Base-by-base conservation (phyloP, 1,140 invertebrate species). In the Contarinia nasturtii region DNA sequence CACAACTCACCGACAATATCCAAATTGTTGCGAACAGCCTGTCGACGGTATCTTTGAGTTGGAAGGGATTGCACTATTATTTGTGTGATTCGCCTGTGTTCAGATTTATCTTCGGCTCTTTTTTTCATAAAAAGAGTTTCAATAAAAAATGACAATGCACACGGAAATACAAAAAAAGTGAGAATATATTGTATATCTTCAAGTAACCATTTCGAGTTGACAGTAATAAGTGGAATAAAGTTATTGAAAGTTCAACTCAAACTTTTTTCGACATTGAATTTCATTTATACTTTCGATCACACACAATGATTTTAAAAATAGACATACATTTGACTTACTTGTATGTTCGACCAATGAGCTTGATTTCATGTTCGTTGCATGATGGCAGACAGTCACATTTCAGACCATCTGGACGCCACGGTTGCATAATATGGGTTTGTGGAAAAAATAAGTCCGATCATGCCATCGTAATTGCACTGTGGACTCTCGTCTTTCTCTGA, bases 351-450 rank as follows among this genome's bases (percentile, higher is more conserved):
- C 44, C 43, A 40, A 70, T 48, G 0, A 62, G 46, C 19, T 52
- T 50, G 5, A 69, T 48, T 49, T 73, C 70, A 33, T 64, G 60
- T 55, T 74, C 71, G 0, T 60, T 67, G 48, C 72, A 74, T 45
- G 70, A 71, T 0, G 71, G 68, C 36, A 44, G 27, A 15, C 43
- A 44, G 14, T 55, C 46, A 43, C 67, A 69, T 7, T 56, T 55
- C 3, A 68, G 46, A 12, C 66, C 66, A 66, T 68, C 33, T 61
- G 52, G 0, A 66, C 64, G 0, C 57, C 55, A 21, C 66, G 49
- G 51, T 55, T 56, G 37, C 4, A 21, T 46, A 19, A 49, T 44
- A n/a, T 7, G 46, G 42, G 47, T 46, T 42, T 48, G 22, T 33
- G 38, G 49, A 47, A 45, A 52, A 15, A 41, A 15, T 1, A 33